Evolutionary conservation across 2,113 vertebrate species (phyloP), one percentile per base, ranked within the genome.

Genomic region (Halichoeres trimaculatus): DNA sequence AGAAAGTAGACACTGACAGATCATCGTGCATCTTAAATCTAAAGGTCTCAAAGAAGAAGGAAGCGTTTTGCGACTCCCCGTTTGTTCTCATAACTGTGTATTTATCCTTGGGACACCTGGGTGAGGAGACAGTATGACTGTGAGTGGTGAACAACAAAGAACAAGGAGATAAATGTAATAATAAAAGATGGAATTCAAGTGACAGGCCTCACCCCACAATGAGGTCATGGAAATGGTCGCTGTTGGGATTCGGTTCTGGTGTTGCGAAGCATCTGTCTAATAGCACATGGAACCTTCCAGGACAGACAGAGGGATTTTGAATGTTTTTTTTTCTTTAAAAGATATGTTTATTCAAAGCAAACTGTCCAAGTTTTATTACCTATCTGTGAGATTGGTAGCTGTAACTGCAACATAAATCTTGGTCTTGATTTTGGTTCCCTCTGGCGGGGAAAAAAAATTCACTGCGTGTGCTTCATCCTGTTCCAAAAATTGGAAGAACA

Each of bases 21-120:
- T 94, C 90, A 43, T 85, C 88, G 60, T 92, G 91, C 67, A 89
- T 74, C 48, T 93, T 69, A 64, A 95, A 95, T 74, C 93, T 83
- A 69, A 95, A 95, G 23, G 93, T 92, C 84, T 95, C 94, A 50
- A 95, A 95, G 20, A 84, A 86, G 83, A 94, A 95, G 3, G 10
- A 23, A 0, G 91, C 92, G 1, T 0, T 55, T 73, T 95, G 93
- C 19, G 78, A 61, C 12, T 8, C 1, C 4, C 94, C 94, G 2
- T 95, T 95, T 13, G 50, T 0, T 0, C 69, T 53, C 8, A 94
- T 19, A 4, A 50, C 72, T 7, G 93, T 94, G 67, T 94, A 92
- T 3, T 74, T 48, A 13, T 94, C 94, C 17, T 53, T 69, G 8
- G 5, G 43, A 52, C 93, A 94, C 54, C 93, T 94, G 30, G 26